Base-by-base conservation (phyloP, 2,888 invertebrate species). In the Chrysolina americana region DNA sequence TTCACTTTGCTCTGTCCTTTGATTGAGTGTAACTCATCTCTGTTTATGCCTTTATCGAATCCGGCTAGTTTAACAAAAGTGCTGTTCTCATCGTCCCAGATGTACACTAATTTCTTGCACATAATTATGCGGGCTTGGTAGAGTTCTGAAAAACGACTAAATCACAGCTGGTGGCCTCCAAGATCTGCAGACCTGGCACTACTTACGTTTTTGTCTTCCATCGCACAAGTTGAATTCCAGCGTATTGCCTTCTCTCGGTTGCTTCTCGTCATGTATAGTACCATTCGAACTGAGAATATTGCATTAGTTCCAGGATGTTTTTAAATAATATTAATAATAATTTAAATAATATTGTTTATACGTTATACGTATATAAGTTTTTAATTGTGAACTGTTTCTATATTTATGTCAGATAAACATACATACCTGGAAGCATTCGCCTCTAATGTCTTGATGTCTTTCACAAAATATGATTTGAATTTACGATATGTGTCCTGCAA, bases 71-170 rank as follows among this genome's bases (percentile, higher is more conserved):
- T 92, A 15, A 90, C 85, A 88, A 96, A 97, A 72, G 90, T 90
- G 56, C 91, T 90, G 10, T 90, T 90, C 41, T 91, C 91, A 0
- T 89, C 88, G 84, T 96, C 94, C 97, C 97, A 97, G n/a, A 96
- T 89, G 81, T 96, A 93, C 0, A 91, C 91, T 78, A 95, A 89
- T 85, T 96, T 96, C 86, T 97, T 96, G 84, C 95, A 96, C 1
- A 90, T 91, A 87, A 97, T 95, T 74, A 91, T 90, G 0, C 93
- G 90, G 70, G 86, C 76, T 73, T 81, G 73, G 23, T 73, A 19
- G 6, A 82, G 62, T 77, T 82, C 92, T 93, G 81, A 5, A 85
- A 85, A 65, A 50, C 56, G 62, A 72, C 62, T 68, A 72, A 50
- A 64, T 41, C 23, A 62, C 19, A 23, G 19, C 64, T 44, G 48